Evolutionary conservation across 2,888 invertebrate species (phyloP), one percentile per base, ranked within the genome.

Genomic region (Tetranychus piercei): DNA sequence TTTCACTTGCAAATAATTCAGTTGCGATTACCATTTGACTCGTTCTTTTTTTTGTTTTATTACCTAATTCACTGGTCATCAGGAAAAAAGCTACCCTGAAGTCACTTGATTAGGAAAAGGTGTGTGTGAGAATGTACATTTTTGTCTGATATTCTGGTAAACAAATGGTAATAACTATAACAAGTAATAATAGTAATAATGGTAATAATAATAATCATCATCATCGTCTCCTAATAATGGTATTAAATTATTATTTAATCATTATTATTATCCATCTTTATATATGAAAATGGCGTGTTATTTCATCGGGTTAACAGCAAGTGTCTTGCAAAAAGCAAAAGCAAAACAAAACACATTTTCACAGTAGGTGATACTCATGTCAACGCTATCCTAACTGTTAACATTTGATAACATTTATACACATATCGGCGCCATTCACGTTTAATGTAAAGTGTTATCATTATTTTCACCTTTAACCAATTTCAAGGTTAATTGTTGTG

Each of bases 241-340:
- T 55, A 15, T 55, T 55, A 55, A 55, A 15, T 55, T 55, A 55
- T 55, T 55, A 55, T 55, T 55, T 55, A 9, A 55, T 55, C 55
- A 55, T 55, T 55, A 55, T 55, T 15, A 55, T 55, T 9, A 7
- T 55, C 11, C 9, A 15, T 15, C 9, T 55, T 15, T 55, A 55
- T 55, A 55, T 55, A 55, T 55, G 55, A 55, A 55, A 55, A 55
- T 55, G 55, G 55, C 55, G 55, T 55, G 55, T 20, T 20, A 69
- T 69, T 69, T 69, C 69, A 69, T 69, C 22, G 20, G 5, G 69
- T 20, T 69, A 69, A 69, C 20, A 22, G 69, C 11, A 69, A 69
- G 69, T 18, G 69, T 20, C 20, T 20, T 18, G 34, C 6, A 23
- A 22, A 69, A 22, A 20, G 69, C 5, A 11, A 18, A 22, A 69